Base-by-base conservation (phyloP, 1,140 invertebrate genomes). In the Lordiphosa collinella region DNA sequence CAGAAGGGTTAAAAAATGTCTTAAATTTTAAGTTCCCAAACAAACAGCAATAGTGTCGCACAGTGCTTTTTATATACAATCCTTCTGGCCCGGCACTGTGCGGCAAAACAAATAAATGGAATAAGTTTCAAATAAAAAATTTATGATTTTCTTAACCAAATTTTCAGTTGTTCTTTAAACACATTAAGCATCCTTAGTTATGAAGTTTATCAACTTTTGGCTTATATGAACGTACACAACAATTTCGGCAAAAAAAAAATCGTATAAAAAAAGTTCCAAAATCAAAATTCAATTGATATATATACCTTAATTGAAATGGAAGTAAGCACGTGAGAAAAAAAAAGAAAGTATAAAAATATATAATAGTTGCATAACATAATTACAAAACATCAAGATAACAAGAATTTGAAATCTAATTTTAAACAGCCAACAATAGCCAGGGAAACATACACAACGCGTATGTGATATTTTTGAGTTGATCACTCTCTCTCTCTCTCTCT, bases 391-490 rank as follows among this genome's bases (percentile, higher is more conserved):
- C 36, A 66, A 55, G 69, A 79, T 44, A 78, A 36, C 63, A 64
- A 59, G 36, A 63, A 78, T 16, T 16, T 13, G 29, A 13, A 31
- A 44, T 44, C 18, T 44, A 44, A 44, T 44, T 87, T 88, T 75
- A 76, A 89, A 74, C 58, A 82, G 68, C 73, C 78, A 88, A 88
- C 86, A 88, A 88, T 88, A 88, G 86, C 86, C 80, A 86, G 86
- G 85, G 86, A 88, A 87, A 86, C 86, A 88, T 88, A 88, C 86
- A 70, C 71, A 88, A 88, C 86, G 86, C 86, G 86, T 85, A 88
- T 88, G 86, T 88, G 86, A 88, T 88, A 88, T 88, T 88, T 88
- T 88, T 86, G 67, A 71, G 78, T 82, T 82, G 46, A 68, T 79
- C 25, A 29, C 73, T 80, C 75, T 82, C 51, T 70, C 59, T 43